Conservation (phyloP, 1,140 invertebrate species). For the Cylas formicarius region DNA sequence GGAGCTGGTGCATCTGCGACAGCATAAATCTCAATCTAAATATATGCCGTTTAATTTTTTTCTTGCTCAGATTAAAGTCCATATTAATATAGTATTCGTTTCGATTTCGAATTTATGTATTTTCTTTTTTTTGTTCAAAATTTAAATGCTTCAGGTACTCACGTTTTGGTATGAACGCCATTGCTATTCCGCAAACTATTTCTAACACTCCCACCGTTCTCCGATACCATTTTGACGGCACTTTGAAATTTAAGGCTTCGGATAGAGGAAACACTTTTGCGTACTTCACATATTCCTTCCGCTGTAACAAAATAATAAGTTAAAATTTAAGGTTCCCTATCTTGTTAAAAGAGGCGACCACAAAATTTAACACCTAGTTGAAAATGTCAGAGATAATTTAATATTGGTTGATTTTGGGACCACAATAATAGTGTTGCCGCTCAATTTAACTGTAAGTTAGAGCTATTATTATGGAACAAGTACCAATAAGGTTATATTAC, state of each 20-base stretch:
- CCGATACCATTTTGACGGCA: constrained; percentile 89
- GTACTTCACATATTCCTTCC: constrained; percentile 94
- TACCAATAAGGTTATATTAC: not conserved
- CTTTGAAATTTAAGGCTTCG: constrained; percentile 72
- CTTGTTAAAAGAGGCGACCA: not conserved
- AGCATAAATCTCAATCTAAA: too few relatives aligned
- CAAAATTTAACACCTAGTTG: not conserved
- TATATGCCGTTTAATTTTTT: too few relatives aligned
- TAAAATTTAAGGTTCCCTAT: constrained; percentile 10
- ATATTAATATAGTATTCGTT: too few relatives aligned
- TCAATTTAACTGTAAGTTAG: not conserved
- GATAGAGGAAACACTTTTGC: constrained; percentile 92
- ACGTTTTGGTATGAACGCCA: constrained; percentile 85
- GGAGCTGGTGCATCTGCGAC: too few relatives aligned
- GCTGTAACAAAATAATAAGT: constrained; percentile 56
- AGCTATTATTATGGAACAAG: not conserved
- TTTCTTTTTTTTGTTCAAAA: not conserved
- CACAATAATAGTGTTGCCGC: not conserved
- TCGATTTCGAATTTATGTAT: too few relatives aligned
- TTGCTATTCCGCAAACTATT: constrained; percentile 79
- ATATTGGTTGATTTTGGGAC: not conserved
- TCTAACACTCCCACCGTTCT: constrained; percentile 80
- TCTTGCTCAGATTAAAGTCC: too few relatives aligned
- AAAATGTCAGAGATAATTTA: not conserved
- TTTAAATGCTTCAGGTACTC: constrained; percentile 41